Base-by-base conservation (phyloP, 2,888 invertebrate species). In the Apamea epomidion region DNA sequence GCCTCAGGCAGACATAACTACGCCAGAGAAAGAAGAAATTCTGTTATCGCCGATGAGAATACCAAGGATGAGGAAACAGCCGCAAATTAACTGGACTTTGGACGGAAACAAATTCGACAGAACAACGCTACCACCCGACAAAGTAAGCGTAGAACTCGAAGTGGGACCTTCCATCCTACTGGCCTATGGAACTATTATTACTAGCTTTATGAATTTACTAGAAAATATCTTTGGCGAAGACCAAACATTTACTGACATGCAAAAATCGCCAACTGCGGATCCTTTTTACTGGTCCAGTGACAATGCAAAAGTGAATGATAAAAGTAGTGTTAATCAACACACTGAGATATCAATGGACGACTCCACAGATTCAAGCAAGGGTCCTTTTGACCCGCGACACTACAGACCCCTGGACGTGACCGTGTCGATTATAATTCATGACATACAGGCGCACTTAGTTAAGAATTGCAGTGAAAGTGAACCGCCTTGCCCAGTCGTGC, bases 161-260 rank as follows among this genome's bases (percentile, higher is more conserved):
- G 99, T 99, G 58, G 99, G 99, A 0, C 99, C 99, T 0, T 99
- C 99, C 0, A 98, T 99, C 54, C 96, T 99, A 12, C 98, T 99
- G 90, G 97, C 99, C 0, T 99, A 99, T 92, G 99, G 99, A 6
- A 98, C 99, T 32, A 98, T 99, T 14, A 97, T 99, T 58, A 98
- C 98, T 78, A 98, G 99, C 93, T 98, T 99, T 91, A 98, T 99
- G 92, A 98, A 99, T 95, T 97, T 99, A 67, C 98, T 99, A 94
- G 99, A 99, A 96, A 99, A 99, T 93, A 99, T 99, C 88, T 99
- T 99, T 94, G 99, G 99, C 0, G 99, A 99, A 95, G 99, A 99
- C 96, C 99, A 99, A 95, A 98, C 97, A 45, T 99, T 99, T 92
- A 99, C 99, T 0, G 99, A 99, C 91, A 99, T 99, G 98, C 98